Evolutionary conservation across 2,113 vertebrate genomes (phyloP).

Genomic region (Suricata suricatta): DNA sequence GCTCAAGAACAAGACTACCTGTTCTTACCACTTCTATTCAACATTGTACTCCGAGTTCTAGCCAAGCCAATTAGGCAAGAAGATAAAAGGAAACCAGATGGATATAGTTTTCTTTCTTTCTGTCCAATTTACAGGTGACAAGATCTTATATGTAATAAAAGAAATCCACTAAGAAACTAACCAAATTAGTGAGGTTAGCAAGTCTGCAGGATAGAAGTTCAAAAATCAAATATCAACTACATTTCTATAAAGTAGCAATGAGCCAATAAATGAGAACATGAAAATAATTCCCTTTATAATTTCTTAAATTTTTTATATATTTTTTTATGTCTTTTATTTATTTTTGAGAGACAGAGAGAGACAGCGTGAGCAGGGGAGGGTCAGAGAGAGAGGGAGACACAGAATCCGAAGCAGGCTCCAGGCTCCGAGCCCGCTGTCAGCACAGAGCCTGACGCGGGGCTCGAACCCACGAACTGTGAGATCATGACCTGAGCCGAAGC

Average conservation of each 20-base stretch:
- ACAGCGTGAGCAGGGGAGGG: no score
- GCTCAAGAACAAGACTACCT: background rate
- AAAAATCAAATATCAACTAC: background rate
- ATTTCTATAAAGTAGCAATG: background rate
- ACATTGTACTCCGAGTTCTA: background rate
- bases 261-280: background rate
- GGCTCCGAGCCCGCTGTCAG: no score
- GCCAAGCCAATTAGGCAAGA: background rate
- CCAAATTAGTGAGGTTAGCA: background rate
- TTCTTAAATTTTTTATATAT: no score
- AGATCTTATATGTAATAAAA: background rate
- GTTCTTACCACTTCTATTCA: background rate
- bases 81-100: background rate
- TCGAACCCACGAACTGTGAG: no score
- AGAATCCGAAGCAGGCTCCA: no score
- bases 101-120: background rate
- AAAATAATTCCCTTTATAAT: background rate
- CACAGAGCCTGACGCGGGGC: no score
- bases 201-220: background rate
- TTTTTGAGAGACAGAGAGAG: no score
- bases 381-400: no score
- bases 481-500: no score
- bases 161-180: background rate
- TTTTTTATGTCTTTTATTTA: no score
- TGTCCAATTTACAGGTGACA: background rate